phyloP scores from a whole-genome alignment of 1,140 invertebrate species.

The Brachionus plicatilis region DNA sequence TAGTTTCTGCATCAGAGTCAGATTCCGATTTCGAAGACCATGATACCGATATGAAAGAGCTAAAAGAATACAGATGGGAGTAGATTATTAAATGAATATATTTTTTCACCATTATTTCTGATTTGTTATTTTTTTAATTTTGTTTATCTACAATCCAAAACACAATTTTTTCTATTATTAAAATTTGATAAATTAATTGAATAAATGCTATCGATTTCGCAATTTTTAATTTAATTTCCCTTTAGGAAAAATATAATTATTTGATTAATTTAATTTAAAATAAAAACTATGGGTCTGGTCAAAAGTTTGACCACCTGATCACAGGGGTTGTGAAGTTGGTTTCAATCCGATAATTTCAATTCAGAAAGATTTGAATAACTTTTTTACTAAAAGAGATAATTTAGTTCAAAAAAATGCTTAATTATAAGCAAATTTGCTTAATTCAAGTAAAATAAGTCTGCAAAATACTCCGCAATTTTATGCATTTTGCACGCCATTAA shows the following conservation, averaged over 20 bases:
- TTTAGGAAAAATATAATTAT: neutral
- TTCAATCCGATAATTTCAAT: no score
- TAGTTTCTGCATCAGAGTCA: neutral
- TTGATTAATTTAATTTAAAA: neutral
- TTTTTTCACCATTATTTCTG: neutral
- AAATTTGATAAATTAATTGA: neutral
- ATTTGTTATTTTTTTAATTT: neutral
- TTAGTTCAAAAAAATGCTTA: no score
- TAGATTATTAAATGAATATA: neutral
- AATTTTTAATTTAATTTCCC: neutral
- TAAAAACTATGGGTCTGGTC: no score
- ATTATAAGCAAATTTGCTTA: no score
- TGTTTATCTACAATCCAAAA: neutral
- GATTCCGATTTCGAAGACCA: slow-evolving; percentile 24
- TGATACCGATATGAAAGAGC: slow-evolving; percentile 25
- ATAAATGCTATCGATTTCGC: neutral
- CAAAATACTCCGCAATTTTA: no score
- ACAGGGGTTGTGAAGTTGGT: no score
- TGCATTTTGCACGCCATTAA: no score
- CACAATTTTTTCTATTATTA: neutral
- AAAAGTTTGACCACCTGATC: no score
- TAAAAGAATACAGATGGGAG: slow-evolving; percentile 33
- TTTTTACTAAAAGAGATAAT: no score
- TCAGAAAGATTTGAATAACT: no score
- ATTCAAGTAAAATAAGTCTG: no score